phyloP scores from a whole-genome alignment of 2,888 invertebrate species.

The Cryptocephalus moraei region DNA sequence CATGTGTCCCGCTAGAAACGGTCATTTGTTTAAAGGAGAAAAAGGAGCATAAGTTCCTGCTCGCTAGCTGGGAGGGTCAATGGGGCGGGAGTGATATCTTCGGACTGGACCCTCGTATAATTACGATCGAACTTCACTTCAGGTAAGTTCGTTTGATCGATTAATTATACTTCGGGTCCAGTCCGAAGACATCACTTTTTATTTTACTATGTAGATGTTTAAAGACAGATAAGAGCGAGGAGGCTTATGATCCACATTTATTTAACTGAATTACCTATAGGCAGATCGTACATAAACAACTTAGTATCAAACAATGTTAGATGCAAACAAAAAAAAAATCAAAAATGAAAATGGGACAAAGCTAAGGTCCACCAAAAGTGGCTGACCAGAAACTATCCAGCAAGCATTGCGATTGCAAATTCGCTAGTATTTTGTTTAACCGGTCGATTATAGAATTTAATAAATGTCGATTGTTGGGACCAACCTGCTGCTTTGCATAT shows the following conservation, averaged over 20 bases:
- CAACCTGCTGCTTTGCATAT: conserved; percentile 1
- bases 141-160: conserved; percentile 12
- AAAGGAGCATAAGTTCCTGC: neutral
- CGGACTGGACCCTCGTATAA: conserved; percentile 11
- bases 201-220: conserved; percentile 9
- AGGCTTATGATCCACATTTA: no score
- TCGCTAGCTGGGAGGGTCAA: no score
- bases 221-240: conserved; percentile 1
- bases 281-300: no score
- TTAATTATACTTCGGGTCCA: conserved; percentile 10
- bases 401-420: neutral
- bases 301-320: no score
- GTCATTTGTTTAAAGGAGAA: conserved; percentile 1
- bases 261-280: no score
- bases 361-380: no score
- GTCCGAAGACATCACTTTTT: conserved; percentile 4
- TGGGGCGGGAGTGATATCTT: conserved; percentile 4
- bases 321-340: no score
- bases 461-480: neutral
- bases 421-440: neutral
- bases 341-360: no score
- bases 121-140: conserved; percentile 9
- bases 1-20: no score
- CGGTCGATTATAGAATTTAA: conserved; percentile 1
- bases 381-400: no score